Base-by-base conservation (phyloP, 2,113 vertebrate species). In the Formicarius rufipectus region DNA sequence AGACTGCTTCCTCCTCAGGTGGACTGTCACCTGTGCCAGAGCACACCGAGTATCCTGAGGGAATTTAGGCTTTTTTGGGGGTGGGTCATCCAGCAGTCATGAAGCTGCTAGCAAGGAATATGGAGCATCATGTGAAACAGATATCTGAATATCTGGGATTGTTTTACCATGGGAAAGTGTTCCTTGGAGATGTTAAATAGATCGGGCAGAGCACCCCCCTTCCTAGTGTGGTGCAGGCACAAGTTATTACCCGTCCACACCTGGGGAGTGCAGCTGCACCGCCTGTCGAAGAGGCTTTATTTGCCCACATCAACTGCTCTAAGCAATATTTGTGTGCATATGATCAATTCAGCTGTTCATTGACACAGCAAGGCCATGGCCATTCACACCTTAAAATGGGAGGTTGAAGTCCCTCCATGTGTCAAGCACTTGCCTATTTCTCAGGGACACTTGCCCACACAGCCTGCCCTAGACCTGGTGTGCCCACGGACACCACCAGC, bases 401-500 rank as follows among this genome's bases (percentile, higher is more conserved):
- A 81, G 39, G 16, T 21, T 55, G 9, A 62, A 77, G 14, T 71
- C 27, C 14, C 30, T 31, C 12, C 64, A 77, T 49, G 42, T 66
- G 69, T 47, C 50, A 49, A 0, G 1, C 12, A n/a, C 23, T 84
- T 31, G 16, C 23, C 27, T 30, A 30, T 80, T 90, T 88, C 75
- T 49, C 67, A 73, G 62, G 47, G 21, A 30, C 60, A 8, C 10
- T 30, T 33, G 44, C 27, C 75, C 19, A 37, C 31, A 7, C 28
- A 78, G 45, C 37, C 52, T 67, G 56, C 24, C 35, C 45, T 50
- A 45, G 42, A n/a, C 4, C 39, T 44, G 73, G n/a, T 69, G 18
- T 3, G 4, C 31, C 18, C 14, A 5, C 0, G 3, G 47, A 75
- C 40, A 40, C 33, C 14, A 7, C 37, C 2, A 3, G 1, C 25